These are phyloP conservation scores for Cyrtodaria siliqua DNA, from an alignment of 2,888 invertebrate species.

Conservation along the genomic window DNA sequence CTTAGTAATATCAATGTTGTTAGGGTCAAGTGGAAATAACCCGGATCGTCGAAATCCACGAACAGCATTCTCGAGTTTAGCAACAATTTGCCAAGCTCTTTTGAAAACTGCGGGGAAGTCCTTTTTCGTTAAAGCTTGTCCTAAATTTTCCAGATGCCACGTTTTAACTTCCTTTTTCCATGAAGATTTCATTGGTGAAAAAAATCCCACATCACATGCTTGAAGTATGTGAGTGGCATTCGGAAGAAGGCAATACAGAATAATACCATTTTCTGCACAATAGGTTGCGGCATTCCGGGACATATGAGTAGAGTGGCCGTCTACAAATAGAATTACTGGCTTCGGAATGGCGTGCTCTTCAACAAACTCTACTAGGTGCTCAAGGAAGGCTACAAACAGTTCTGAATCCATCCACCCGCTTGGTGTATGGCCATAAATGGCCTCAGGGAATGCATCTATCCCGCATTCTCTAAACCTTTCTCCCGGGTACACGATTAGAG, in stretches of 20 bases:
- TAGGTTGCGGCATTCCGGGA: conserved; percentile 12
- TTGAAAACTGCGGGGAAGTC: too few relatives aligned
- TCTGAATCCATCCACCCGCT: conserved; percentile 53
- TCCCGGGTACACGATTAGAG: conserved; percentile 47
- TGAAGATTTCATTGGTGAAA: conserved; percentile 30
- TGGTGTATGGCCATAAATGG: conserved; percentile 23
- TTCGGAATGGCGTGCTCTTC: background rate
- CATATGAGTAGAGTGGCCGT: conserved; percentile 47
- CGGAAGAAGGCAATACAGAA: conserved; percentile 46
- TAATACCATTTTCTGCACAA: conserved; percentile 36
- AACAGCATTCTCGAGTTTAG: conserved; percentile 29
- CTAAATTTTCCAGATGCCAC: conserved; percentile 18
- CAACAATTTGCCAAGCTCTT: conserved; percentile 11
- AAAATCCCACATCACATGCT: conserved; percentile 43
- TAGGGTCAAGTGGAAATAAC: conserved; percentile 14
- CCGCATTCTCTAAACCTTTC: conserved; percentile 35
- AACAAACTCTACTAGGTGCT: conserved; percentile 8
- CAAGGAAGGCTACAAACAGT: conserved; percentile 31
- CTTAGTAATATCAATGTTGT: conserved; percentile 13
- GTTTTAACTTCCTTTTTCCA: conserved; percentile 26
- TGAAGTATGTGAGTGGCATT: conserved; percentile 49
- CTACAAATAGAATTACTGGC: conserved; percentile 49
- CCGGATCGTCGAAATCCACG: conserved; percentile 22
- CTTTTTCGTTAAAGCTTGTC: too few relatives aligned
- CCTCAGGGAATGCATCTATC: conserved; percentile 23